phyloP scores from a whole-genome alignment of 2,888 invertebrate species.

The Eledona agricola region DNA sequence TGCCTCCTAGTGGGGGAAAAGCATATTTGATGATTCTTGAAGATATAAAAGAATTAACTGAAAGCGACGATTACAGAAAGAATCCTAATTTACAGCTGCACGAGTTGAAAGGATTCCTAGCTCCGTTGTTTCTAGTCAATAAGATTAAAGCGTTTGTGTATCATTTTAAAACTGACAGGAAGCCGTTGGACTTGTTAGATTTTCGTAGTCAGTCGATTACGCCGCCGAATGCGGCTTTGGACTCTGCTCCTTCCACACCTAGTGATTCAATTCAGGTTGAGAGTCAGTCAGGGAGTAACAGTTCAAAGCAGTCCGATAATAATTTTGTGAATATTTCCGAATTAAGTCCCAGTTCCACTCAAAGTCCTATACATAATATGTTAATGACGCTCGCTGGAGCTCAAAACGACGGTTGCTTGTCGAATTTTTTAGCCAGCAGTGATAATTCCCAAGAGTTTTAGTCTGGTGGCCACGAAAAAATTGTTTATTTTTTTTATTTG shows the following conservation, averaged over 20 bases:
- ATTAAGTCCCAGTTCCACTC: constrained; percentile 58
- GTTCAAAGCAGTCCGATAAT: constrained; percentile 45
- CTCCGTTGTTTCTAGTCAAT: constrained; percentile 76
- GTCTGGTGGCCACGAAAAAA: constrained; percentile 27
- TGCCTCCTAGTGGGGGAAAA: constrained; percentile 81
- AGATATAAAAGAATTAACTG: constrained; percentile 78
- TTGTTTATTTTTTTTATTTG: constrained; percentile 36
- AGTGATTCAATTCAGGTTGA: constrained; percentile 59
- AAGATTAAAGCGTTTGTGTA: constrained; percentile 77
- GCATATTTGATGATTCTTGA: constrained; percentile 82
- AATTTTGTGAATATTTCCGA: constrained; percentile 61
- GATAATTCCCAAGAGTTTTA: constrained; percentile 59
- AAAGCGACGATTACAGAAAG: constrained; percentile 76
- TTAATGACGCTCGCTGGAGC: constrained; percentile 32
- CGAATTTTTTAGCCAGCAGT: too few relatives aligned
- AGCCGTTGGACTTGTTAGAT: constrained; percentile 55
- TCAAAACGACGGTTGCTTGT: too few relatives aligned
- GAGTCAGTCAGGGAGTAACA: constrained; percentile 52
- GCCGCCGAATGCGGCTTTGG: constrained; percentile 57
- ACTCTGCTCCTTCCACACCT: constrained; percentile 60
- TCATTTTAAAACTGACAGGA: constrained; percentile 59
- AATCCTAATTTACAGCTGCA: constrained; percentile 71
- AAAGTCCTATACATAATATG: constrained; percentile 52
- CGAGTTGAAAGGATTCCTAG: constrained; percentile 78
- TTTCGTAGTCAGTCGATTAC: constrained; percentile 57